These are phyloP conservation scores for Anas capensis DNA, from an alignment of 2,797 vertebrate species.

Conservation along the genomic window DNA sequence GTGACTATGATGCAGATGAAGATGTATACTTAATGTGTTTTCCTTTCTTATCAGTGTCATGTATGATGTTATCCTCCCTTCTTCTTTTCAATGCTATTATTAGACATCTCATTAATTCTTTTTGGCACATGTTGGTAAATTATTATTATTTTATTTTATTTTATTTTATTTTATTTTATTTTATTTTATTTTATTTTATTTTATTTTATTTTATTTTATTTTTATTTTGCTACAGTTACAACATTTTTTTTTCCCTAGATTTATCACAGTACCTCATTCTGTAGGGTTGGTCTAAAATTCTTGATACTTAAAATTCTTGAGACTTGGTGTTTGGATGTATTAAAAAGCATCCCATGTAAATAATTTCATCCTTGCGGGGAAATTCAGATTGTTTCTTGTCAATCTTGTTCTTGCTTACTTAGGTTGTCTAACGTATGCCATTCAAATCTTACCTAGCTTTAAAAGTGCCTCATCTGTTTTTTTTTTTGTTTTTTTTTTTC, in stretches of 20 bases:
- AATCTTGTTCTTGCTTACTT: not conserved
- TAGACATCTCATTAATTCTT: not conserved
- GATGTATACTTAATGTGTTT: not conserved
- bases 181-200: not conserved
- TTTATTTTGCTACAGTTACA: not conserved
- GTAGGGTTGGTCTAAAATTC: not conserved
- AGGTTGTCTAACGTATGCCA: rapidly evolving
- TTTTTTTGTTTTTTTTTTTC: not conserved
- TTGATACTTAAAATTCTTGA: not conserved
- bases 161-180: not conserved
- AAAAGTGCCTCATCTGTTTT: not conserved
- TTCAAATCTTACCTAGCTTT: not conserved
- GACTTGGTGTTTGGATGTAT: not conserved
- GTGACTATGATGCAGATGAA: not conserved
- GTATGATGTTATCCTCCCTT: not conserved
- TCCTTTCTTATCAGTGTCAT: not conserved
- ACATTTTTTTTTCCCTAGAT: not conserved
- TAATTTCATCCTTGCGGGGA: not conserved
- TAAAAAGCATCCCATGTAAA: not conserved
- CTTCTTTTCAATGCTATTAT: not conserved
- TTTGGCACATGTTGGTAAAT: not conserved
- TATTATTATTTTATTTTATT: not conserved
- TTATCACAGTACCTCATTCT: not conserved
- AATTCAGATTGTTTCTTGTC: not conserved
- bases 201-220: not conserved